These are phyloP conservation scores for Octopus bimaculoides DNA, from an alignment of 1,140 invertebrate genomes.

Conservation along the genomic window DNA sequence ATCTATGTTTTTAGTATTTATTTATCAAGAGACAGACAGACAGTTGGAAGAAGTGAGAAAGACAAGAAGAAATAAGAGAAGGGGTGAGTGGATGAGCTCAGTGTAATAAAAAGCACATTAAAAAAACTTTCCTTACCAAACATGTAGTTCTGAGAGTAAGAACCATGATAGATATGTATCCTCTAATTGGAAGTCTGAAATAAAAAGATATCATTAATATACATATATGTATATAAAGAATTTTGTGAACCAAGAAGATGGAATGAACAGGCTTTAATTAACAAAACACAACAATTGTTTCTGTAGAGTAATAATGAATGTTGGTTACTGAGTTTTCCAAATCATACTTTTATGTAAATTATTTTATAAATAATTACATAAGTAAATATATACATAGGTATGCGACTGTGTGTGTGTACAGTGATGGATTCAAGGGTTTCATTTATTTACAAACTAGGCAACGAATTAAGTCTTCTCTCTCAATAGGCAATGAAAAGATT, in stretches of 20 bases:
- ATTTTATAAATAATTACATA: background rate
- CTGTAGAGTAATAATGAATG: background rate
- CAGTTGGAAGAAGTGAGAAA: too few species aligned
- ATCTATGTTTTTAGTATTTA: too few species aligned
- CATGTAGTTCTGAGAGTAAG: background rate
- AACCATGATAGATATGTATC: slow-evolving; percentile 4
- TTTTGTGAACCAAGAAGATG: background rate
- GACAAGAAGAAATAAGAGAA: too few species aligned
- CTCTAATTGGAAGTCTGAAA: background rate
- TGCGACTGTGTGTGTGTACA: too few species aligned
- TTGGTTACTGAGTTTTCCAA: background rate
- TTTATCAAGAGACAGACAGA: too few species aligned
- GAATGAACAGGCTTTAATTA: background rate
- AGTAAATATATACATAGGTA: too few species aligned
- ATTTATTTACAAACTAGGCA: too few species aligned
- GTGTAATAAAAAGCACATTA: too few species aligned
- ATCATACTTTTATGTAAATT: background rate
- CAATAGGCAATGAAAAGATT: too few species aligned
- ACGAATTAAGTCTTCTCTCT: too few species aligned
- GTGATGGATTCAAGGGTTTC: too few species aligned
- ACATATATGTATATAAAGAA: background rate
- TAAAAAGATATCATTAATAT: background rate
- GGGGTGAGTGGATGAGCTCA: too few species aligned
- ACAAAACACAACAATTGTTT: background rate
- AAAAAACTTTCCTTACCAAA: background rate